Conservation (phyloP, 2,888 invertebrate species). For the Abrostola tripartita region DNA sequence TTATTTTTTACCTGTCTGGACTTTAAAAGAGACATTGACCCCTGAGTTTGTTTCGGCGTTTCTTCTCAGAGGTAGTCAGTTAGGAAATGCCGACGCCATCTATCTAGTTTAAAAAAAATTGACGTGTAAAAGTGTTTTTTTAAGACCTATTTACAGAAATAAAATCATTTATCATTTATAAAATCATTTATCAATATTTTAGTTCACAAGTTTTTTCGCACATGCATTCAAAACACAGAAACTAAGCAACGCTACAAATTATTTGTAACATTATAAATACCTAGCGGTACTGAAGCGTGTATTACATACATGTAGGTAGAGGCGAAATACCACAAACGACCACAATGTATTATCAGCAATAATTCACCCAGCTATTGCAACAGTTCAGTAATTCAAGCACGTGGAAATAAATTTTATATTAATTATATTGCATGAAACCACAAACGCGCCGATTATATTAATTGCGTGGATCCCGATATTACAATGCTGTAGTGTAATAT, state of each 20-base stretch:
- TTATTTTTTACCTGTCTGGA: too few species aligned
- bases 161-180: too few species aligned
- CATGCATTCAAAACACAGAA: background rate
- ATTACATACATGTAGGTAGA: conserved; percentile 18
- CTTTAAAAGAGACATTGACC: too few species aligned
- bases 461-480: conserved; percentile 18
- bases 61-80: too few species aligned
- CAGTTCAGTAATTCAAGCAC: conserved; percentile 48
- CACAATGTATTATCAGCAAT: conserved; percentile 44
- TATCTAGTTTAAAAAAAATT: too few species aligned
- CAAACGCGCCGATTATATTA: conserved; percentile 48
- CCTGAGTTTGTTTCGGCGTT: too few species aligned
- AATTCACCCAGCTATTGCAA: conserved; percentile 37
- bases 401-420: conserved; percentile 45
- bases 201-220: background rate
- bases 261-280: conserved; percentile 21
- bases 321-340: conserved; percentile 25
- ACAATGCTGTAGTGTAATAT: conserved; percentile 7
- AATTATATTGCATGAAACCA: conserved; percentile 50
- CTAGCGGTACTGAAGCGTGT: conserved; percentile 17
- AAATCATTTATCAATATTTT: too few species aligned
- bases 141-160: too few species aligned
- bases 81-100: too few species aligned
- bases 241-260: background rate
- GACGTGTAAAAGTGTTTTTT: too few species aligned